These are phyloP conservation scores for Daubentonia madagascariensis DNA, from an alignment of 2,113 vertebrate species.

Conservation along the genomic window DNA sequence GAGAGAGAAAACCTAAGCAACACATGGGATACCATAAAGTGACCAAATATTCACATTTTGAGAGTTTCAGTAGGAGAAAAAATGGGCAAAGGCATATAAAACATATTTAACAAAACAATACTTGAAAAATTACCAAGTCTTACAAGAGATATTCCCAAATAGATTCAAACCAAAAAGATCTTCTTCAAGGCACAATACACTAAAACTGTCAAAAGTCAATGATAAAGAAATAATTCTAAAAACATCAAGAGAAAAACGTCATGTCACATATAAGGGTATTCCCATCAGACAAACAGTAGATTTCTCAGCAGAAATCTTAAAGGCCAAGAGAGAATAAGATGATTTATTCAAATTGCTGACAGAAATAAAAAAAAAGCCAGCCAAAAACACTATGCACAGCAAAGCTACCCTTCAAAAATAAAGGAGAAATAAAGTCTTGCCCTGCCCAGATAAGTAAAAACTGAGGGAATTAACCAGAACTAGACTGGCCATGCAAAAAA, in stretches of 20 bases:
- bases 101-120: neutral
- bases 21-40: neutral
- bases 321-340: neutral
- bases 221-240: neutral
- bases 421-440: neutral
- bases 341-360: neutral
- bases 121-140: neutral
- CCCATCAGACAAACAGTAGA: neutral
- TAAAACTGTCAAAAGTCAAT: neutral
- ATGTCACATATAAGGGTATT: neutral
- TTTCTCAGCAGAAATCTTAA: neutral
- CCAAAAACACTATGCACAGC: neutral
- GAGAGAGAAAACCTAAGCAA: neutral
- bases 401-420: neutral
- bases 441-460: neutral
- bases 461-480: neutral
- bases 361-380: neutral
- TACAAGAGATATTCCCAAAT: neutral
- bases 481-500: neutral
- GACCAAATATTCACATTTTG: neutral
- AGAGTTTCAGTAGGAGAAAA: neutral
- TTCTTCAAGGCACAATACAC: neutral
- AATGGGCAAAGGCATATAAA: neutral
- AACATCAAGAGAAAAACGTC: neutral
- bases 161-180: neutral